Evolutionary conservation across 2,888 invertebrate species (phyloP).

Genomic region (Patella pellucida): DNA sequence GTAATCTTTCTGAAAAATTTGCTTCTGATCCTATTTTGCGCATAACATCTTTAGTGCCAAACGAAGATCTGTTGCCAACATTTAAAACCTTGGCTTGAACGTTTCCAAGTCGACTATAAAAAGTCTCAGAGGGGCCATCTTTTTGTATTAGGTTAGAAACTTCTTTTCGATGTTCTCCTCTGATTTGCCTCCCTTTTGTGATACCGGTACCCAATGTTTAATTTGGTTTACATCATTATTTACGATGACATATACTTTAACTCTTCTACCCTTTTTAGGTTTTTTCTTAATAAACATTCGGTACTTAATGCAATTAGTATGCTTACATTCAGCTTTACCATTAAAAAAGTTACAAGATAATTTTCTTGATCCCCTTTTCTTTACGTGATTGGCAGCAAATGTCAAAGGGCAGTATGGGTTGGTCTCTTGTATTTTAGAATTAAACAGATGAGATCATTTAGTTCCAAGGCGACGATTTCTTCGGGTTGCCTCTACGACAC

Average conservation of each 20-base stretch:
- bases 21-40: background rate
- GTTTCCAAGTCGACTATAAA: background rate
- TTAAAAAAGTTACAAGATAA: background rate
- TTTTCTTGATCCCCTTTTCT: background rate
- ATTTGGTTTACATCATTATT: background rate
- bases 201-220: background rate
- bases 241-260: background rate
- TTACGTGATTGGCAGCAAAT: background rate
- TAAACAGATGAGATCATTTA: background rate
- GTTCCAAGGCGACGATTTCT: background rate
- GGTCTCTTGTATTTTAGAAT: background rate
- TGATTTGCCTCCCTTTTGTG: background rate
- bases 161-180: background rate
- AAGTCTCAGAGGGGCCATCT: background rate
- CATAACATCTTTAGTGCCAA: background rate
- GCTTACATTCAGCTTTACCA: background rate
- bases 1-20: background rate
- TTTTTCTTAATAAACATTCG: background rate
- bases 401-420: background rate
- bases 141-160: background rate
- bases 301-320: background rate
- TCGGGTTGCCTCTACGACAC: no score
- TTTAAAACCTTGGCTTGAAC: background rate
- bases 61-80: background rate
- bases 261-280: background rate